Base-by-base conservation (phyloP, 2,888 invertebrate species). In the Dorcus parallelipipedus region DNA sequence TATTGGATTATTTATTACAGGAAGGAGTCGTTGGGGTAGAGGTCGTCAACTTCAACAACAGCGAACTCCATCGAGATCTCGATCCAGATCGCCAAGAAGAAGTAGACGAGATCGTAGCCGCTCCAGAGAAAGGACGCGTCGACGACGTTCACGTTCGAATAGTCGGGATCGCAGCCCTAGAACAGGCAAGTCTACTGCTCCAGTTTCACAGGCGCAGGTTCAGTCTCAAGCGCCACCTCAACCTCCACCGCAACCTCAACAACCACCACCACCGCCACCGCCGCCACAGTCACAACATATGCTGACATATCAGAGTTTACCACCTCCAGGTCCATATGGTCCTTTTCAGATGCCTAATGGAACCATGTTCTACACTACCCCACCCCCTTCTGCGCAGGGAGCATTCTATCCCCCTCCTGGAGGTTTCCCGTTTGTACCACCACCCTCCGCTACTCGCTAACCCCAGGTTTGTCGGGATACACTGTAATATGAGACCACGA, bases 11-110 rank as follows among this genome's bases (percentile, higher is more conserved):
- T 52, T 38, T 3, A 33, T 56, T 68, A 42, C 56, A 74, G 75
- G 75, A 49, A 67, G 76, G 57, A 75, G 71, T 64, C 72, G 76
- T 52, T 76, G 78, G 73, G 76, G 73, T 62, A 76, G 75, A 65
- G 70, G 79, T 68, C 64, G 80, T 66, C 66, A 67, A 70, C 73
- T 68, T 71, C 70, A 69, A 65, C 75, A 66, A 69, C 71, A 65
- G 69, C 72, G 70, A 68, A 73, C 70, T n/a, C 67, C 71, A 14
- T 72, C 75, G 75, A 66, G 73, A 49, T 75, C 75, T 9, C 67
- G 74, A 42, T 72, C 75, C n/a, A 68, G 74, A 43, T 71, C 74
- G n/a, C 73, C 72, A 14, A 58, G 66, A 47, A 61, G 73, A 26
- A 52, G 59, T 17, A 55, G 69, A 48, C 64, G 65, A 43, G 64